Evolutionary conservation across 2,888 invertebrate genomes (phyloP).

Genomic region (Cephus rjabovi): DNA sequence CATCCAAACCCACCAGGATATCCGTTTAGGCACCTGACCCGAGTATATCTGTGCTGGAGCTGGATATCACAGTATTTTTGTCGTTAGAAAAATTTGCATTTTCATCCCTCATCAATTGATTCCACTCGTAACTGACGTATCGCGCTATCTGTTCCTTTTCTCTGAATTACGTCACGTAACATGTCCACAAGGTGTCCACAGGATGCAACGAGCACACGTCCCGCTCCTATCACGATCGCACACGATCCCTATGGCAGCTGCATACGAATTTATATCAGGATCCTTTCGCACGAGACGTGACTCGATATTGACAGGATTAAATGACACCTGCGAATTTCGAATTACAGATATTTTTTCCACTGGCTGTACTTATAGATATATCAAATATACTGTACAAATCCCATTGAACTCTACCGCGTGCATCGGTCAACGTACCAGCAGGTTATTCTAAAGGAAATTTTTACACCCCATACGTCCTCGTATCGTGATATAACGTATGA

Average conservation of each 20-base stretch:
- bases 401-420: not conserved
- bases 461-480: not conserved
- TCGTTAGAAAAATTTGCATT: not conserved
- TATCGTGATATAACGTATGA: not conserved
- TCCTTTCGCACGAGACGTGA: not conserved
- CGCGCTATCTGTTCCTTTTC: not conserved
- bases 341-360: not conserved
- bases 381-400: not conserved
- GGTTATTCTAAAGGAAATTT: not conserved
- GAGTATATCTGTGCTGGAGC: not conserved
- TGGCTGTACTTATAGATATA: too few relatives aligned
- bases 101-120: not conserved
- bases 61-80: not conserved
- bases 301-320: not conserved
- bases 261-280: not conserved
- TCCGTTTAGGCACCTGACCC: not conserved
- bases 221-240: not conserved
- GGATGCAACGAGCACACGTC: not conserved
- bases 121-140: not conserved
- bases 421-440: not conserved
- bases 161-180: not conserved
- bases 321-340: not conserved
- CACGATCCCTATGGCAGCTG: not conserved
- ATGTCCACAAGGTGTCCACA: not conserved
- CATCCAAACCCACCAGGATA: not conserved